Base-by-base conservation (phyloP, 1,140 invertebrate genomes). In the Cydia splendana region DNA sequence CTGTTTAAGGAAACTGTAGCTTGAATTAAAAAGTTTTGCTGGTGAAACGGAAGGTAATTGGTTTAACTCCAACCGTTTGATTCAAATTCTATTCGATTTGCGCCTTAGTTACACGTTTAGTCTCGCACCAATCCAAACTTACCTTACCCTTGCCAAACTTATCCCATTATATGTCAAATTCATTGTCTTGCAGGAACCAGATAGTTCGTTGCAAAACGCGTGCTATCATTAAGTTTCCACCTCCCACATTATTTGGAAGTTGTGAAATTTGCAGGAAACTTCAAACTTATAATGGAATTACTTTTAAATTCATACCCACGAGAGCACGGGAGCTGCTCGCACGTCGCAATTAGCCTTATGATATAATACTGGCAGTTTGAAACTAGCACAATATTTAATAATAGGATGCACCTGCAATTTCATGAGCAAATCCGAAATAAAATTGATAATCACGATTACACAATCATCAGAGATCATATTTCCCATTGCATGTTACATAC, bases 281-380 rank as follows among this genome's bases (percentile, higher is more conserved):
- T 77, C 78, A 74, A 90, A 92, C 85, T 90, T 90, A 85, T 90
- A 91, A 91, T 92, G 87, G 86, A 91, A 90, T 90, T 91, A 87
- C 87, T 91, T 91, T 91, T 85, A 85, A 89, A 90, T 89, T 88
- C 86, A 88, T 87, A 82, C 80, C 77, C 77, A 75, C 78, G 77
- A 80, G 76, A 86, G 83, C 81, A 77, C 77, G 77, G 77, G 77
- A 80, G 75, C 75, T 76, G 79, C 75, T 76, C 83, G 81, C 81
- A 85, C 84, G 78, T 15, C n/a, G 38, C 67, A 71, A 71, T 45
- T 71, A 38, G 10, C 34, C 57, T 62, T 62, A 24, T 20, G n/a
- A 5, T 62, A 62, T 12, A 57, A 57, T 62, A 62, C 57, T 24
- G 18, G 0, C 53, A 57, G 53, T 24, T 62, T 62, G 9, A 24